Evolutionary conservation across 2,113 vertebrate genomes (phyloP).

Genomic region (Neodontobutis hainanensis): DNA sequence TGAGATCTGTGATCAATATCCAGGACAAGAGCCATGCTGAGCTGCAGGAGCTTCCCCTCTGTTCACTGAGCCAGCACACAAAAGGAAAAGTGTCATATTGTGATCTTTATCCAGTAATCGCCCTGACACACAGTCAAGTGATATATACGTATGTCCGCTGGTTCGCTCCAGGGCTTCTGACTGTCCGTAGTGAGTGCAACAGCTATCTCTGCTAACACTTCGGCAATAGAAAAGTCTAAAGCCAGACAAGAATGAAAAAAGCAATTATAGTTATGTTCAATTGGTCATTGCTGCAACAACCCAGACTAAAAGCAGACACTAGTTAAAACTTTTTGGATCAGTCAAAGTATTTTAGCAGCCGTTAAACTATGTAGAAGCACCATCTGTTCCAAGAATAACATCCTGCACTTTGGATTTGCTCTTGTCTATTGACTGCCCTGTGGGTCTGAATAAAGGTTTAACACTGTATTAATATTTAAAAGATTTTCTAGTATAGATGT

Average conservation of each 20-base stretch:
- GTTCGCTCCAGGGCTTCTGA: constrained; percentile 80
- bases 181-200: constrained; percentile 48
- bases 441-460: not conserved
- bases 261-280: constrained; percentile 56
- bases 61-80: constrained; percentile 87
- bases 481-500: no score
- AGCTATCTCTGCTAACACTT: constrained; percentile 52
- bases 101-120: constrained; percentile 98
- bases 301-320: constrained; percentile 34
- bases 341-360: constrained; percentile 48
- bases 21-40: constrained; percentile 78
- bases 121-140: constrained; percentile 88
- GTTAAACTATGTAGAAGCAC: constrained; percentile 27
- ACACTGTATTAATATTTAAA: not conserved
- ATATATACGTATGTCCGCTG: constrained; percentile 83
- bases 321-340: constrained; percentile 37
- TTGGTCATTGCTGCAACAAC: constrained; percentile 38
- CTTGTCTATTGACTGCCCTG: constrained; percentile 4
- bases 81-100: constrained; percentile 98
- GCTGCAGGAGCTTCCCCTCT: constrained; percentile 85
- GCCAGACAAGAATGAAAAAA: constrained; percentile 26
- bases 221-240: constrained; percentile 23
- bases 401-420: constrained; percentile 7
- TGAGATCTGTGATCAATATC: constrained; percentile 88
- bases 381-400: constrained; percentile 29